Evolutionary conservation across 1,140 invertebrate genomes (phyloP), one percentile per base, ranked within the genome.

Genomic region (Brachionus plicatilis): DNA sequence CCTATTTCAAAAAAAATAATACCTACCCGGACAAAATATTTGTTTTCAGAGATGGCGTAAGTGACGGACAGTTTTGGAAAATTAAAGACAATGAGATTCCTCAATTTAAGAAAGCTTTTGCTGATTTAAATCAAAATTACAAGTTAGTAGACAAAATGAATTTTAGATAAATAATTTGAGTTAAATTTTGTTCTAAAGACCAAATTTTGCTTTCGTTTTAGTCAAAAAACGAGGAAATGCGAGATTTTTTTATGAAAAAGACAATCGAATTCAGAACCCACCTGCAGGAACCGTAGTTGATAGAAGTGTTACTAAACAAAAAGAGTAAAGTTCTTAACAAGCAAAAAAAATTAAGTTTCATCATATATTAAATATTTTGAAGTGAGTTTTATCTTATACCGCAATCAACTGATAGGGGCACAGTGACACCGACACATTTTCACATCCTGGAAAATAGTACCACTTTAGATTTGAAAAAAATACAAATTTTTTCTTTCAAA

Each of bases 1-100:
- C 56, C 9, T 82, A 65, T 27, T 24, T 29, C 20, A 45, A 82
- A 45, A 65, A 65, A 3, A 82, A 82, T 24, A 24, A 47, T 20
- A 65, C 33, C 12, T 82, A 43, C 41, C 83, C 83, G 1, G 45
- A 76, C 12, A 53, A 53, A 12, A 60, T 98, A 33, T 91, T 98
- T 8, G 92, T 98, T 17, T 98, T 93, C 90, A 91, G 96, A 85
- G 96, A 98, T 91, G 96, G 96, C 41, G 94, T 98, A 2, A 93
- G 94, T 20, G 95, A 97, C 89, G 95, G 95, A 0, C 93, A 96
- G 87, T 86, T 98, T 4, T 90, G 92, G 3, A 86, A 33, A 53
- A 41, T 56, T 29, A 50, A 90, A 50, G 90, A 93, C 0, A 93
- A 94, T 86, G 96, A 98, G 91, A 91, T 96, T 0, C 90, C 92